Evolutionary conservation across 2,888 invertebrate species (phyloP), one percentile per base, ranked within the genome.

Genomic region (Suillia variegata): DNA sequence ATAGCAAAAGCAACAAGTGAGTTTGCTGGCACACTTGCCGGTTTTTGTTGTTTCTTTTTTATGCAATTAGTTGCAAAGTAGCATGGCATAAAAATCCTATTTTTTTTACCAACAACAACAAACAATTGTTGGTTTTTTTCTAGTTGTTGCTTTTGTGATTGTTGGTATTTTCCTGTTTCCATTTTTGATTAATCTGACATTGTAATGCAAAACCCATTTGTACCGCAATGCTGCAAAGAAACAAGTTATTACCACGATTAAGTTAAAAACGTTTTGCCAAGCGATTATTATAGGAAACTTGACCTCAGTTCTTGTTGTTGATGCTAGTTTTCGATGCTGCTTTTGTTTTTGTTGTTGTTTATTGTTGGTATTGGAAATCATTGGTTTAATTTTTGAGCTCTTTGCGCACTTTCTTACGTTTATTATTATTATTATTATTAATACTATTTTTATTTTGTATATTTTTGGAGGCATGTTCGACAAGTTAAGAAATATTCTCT

Each of bases 181-280:
- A 72, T 68, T 74, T 75, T 75, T 71, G 71, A 71, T 74, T 74
- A 71, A 71, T 71, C 76, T 71, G 76, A 69, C 71, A 74, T 75
- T 71, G 71, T 75, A 75, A 71, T 71, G 71, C 76, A 74, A 75
- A 71, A 71, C 69, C 66, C 74, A 71, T 71, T 71, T 74, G 71
- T 69, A 73, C 68, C 61, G 56, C 61, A 58, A 51, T 54, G n/a
- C 2, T 31, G 42, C 18, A 54, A 18, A 20, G 42, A 71, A 71
- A 75, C 75, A 72, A 71, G 71, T 71, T 71, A 71, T 71, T 75
- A 74, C 65, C 26, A 26, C 26, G 26, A 26, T 10, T 6, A 26
- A 26, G 26, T 26, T 26, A 6, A 26, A 26, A 26, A 6, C 26
- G 26, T n/a, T n/a, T n/a, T n/a, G n/a, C n/a, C n/a, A n/a, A n/a